Percentiles rank a stretch among this genome's conserved stretches.
These are phyloP conservation scores for Mongoloraphidia duomilia DNA, from an alignment of 2,888 invertebrate genomes.

Conservation along the genomic window DNA sequence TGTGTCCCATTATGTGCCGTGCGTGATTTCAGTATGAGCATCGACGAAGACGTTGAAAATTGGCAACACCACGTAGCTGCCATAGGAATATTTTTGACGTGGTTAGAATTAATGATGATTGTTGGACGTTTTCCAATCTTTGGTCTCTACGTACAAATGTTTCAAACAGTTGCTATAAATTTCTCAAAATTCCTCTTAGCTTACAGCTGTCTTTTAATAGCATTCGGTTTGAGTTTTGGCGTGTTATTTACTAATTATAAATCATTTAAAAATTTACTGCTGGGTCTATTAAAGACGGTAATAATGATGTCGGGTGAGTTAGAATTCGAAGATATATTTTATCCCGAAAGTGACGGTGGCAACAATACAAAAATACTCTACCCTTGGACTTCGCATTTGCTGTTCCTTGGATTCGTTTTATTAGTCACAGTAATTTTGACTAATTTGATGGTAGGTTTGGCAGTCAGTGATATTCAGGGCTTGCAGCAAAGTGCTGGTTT, in stretches of 20 bases:
- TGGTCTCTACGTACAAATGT: conserved; percentile 78
- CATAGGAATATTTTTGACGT: conserved; percentile 61
- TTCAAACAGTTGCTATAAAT: conserved; percentile 69
- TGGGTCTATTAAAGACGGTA: conserved; percentile 58
- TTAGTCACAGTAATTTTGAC: conserved; percentile 70
- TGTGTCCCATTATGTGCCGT: conserved; percentile 56
- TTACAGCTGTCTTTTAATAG: conserved; percentile 65
- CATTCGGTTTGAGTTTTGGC: conserved; percentile 69
- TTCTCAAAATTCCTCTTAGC: conserved; percentile 69
- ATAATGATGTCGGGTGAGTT: conserved; percentile 84
- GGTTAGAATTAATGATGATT: conserved; percentile 76
- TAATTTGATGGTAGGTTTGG: conserved; percentile 70
- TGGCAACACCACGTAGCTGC: conserved; percentile 77
- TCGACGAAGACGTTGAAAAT: conserved; percentile 25
- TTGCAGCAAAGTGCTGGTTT: conserved; percentile 65
- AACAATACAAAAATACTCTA: conserved; percentile 34
- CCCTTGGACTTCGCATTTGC: conserved; percentile 57
- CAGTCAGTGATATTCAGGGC: conserved; percentile 75
- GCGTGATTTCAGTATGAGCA: conserved; percentile 17
- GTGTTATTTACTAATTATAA: conserved; percentile 65
- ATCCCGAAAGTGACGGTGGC: conserved; percentile 31
- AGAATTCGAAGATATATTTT: conserved; percentile 75
- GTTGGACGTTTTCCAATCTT: conserved; percentile 76
- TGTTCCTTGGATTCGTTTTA: conserved; percentile 63
- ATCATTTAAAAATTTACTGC: conserved; percentile 48